A percentile compares a stretch with the other conserved stretches of the same genome.
Evolutionary conservation across 1,140 invertebrate genomes (phyloP).

Genomic region (Eumaeus atala): DNA sequence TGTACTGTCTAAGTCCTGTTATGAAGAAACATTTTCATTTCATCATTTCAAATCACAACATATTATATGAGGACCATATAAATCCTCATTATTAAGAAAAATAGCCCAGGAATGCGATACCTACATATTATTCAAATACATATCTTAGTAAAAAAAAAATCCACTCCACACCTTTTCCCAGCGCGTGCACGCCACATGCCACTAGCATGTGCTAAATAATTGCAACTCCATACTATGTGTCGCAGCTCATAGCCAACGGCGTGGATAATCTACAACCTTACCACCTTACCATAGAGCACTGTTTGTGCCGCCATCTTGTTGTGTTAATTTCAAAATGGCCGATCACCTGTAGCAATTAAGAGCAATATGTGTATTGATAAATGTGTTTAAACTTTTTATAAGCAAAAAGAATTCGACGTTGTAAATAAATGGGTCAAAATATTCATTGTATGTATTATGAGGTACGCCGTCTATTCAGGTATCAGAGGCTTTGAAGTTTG

Average conservation of each 20-base stretch:
- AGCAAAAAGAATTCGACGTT: neutral
- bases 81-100: too few species aligned
- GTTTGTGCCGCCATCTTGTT: neutral
- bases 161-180: conserved; percentile 25
- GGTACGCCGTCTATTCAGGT: neutral
- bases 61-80: neutral
- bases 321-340: conserved; percentile 22
- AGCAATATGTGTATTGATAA: conserved; percentile 37
- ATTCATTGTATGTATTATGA: neutral
- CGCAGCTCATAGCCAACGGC: conserved; percentile 15
- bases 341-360: conserved; percentile 47
- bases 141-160: conserved; percentile 5
- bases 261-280: conserved; percentile 13
- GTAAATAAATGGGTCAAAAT: conserved; percentile 5
- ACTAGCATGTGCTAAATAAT: conserved; percentile 47
- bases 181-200: conserved; percentile 35
- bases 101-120: too few species aligned
- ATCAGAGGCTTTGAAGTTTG: too few species aligned
- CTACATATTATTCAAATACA: too few species aligned
- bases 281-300: neutral
- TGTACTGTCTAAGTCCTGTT: too few species aligned
- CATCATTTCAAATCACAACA: too few species aligned
- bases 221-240: conserved; percentile 36
- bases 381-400: conserved; percentile 4
- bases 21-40: too few species aligned